These are phyloP conservation scores for Rhagoletis pomonella DNA, from an alignment of 1,140 invertebrate genomes.

Conservation along the genomic window DNA sequence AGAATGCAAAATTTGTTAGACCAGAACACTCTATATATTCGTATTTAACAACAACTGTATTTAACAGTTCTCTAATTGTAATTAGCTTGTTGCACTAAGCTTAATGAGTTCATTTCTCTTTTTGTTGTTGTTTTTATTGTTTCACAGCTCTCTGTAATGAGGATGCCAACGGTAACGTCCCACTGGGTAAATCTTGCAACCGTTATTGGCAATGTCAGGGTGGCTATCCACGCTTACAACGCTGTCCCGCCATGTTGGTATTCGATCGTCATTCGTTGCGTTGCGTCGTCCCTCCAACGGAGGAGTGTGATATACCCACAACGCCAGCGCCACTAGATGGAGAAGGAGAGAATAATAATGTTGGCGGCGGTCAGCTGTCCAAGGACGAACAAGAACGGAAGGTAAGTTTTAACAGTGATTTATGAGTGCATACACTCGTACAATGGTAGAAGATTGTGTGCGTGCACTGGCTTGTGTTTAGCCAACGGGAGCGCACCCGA, in stretches of 20 bases:
- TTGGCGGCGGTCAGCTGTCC: slow-evolving; percentile 54
- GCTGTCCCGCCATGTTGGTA: slow-evolving; percentile 92
- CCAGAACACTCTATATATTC: too few species aligned
- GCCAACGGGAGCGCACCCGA: background rate
- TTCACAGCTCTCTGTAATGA: slow-evolving; percentile 90
- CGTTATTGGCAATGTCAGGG: slow-evolving; percentile 95
- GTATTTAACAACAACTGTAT: too few species aligned
- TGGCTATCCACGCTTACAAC: slow-evolving; percentile 90
- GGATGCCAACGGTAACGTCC: slow-evolving; percentile 80
- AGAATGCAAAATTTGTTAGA: too few species aligned
- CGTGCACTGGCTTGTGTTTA: background rate
- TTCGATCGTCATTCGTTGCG: slow-evolving; percentile 88
- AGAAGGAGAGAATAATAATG: slow-evolving; percentile 62
- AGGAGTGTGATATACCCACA: slow-evolving; percentile 88
- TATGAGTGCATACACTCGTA: slow-evolving; percentile 19
- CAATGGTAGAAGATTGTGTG: background rate
- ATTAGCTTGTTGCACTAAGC: slow-evolving; percentile 1
- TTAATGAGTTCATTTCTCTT: background rate
- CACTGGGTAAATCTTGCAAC: slow-evolving; percentile 91
- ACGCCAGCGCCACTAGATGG: slow-evolving; percentile 81
- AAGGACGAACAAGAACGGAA: slow-evolving; percentile 60
- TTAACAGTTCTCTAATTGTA: background rate
- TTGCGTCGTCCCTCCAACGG: slow-evolving; percentile 91
- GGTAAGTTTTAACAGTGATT: slow-evolving; percentile 56
- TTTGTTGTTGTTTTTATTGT: background rate